Base-by-base conservation (phyloP, 2,113 vertebrate species). In the Furnarius figulus region DNA sequence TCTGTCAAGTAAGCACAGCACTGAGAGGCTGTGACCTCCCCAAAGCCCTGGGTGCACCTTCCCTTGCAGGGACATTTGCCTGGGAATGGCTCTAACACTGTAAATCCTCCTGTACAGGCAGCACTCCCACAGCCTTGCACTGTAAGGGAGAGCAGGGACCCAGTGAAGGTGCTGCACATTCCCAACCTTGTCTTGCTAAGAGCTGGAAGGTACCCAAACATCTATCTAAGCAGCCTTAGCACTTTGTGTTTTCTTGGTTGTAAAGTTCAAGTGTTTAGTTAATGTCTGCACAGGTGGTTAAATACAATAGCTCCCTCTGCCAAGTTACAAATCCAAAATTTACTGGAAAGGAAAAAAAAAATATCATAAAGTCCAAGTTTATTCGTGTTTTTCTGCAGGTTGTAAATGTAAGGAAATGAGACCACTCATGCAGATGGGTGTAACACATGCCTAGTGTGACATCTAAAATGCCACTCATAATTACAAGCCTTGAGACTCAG, bases 351-450 rank as follows among this genome's bases (percentile, higher is more conserved):
- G 40, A 40, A 28, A 56, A 82, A 52, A 89, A 73, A 86, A 50
- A 70, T 30, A 50, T 50, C 46, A 62, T 94, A 85, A 96, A 94
- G 47, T 82, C 35, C 27, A 46, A 90, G 53, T 83, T 81, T 94
- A 95, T 81, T 93, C 75, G 65, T 65, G 83, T 37, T 89, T 50
- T 46, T 95, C 90, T 90, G 72, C 87, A 89, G 72, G 33, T 25
- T 81, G 76, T 97, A 96, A 96, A 94, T 91, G 67, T 81, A 96
- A 94, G 86, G 89, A 97, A 98, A 93, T 75, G 82, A 97, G 80
- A 95, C 75, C 67, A 93, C 80, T 97, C 59, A 23, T 31, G 47
- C 72, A 73, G 83, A 94, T 89, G 94, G 90, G 27, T 30, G 31
- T 52, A 85, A 58, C 31, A 33, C 65, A 14, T 58, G 79, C 42